Evolutionary conservation across 1,140 invertebrate genomes (phyloP).

Genomic region (Cotesia glomerata): DNA sequence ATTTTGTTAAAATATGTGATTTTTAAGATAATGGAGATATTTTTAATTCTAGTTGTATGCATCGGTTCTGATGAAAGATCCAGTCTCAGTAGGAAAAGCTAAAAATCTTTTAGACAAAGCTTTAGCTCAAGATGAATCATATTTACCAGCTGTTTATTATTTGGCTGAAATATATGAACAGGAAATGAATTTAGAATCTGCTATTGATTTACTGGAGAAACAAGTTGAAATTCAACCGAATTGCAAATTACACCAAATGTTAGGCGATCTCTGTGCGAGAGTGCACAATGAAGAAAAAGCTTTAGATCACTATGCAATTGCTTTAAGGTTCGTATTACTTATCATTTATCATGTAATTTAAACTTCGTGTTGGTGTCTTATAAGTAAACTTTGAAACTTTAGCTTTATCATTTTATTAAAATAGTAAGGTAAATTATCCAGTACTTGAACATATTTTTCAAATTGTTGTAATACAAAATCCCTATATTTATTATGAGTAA

Average conservation of each 20-base stretch:
- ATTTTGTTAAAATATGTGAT: too few species aligned
- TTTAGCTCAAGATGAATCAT: slow-evolving; percentile 69
- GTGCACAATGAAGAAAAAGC: slow-evolving; percentile 73
- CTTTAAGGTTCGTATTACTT: slow-evolving; percentile 67
- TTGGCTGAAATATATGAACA: slow-evolving; percentile 70
- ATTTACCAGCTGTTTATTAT: slow-evolving; percentile 73
- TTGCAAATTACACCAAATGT: slow-evolving; percentile 72
- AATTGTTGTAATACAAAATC: too few species aligned
- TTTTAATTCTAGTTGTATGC: slow-evolving; percentile 70
- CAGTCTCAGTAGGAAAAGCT: slow-evolving; percentile 68
- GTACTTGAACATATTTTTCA: too few species aligned
- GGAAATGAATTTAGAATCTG: slow-evolving; percentile 68
- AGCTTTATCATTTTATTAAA: too few species aligned
- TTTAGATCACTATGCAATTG: slow-evolving; percentile 74
- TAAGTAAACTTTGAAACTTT: too few species aligned
- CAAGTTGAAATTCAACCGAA: slow-evolving; percentile 70
- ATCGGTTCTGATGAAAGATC: slow-evolving; percentile 74
- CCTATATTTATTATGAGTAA: too few species aligned
- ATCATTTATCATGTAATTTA: neutral
- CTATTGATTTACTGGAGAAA: slow-evolving; percentile 67
- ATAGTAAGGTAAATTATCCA: too few species aligned
- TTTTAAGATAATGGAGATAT: slow-evolving; percentile 18
- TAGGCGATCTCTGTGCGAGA: slow-evolving; percentile 70
- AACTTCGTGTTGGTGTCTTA: too few species aligned
- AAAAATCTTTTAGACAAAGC: slow-evolving; percentile 76